These are phyloP conservation scores for Columba janthina DNA, from an alignment of 2,113 vertebrate genomes.

Conservation along the genomic window DNA sequence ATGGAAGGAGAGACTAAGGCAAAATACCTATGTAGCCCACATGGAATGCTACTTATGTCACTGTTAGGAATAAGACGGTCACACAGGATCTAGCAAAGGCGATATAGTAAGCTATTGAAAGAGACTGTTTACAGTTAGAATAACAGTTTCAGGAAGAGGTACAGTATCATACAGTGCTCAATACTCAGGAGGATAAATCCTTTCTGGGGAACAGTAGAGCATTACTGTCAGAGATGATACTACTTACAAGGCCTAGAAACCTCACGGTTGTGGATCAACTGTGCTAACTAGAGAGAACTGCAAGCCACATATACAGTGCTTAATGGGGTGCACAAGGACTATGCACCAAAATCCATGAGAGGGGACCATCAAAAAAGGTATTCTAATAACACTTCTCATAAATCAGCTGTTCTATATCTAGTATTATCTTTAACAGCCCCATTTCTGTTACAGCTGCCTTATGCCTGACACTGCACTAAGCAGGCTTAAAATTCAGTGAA, in stretches of 20 bases:
- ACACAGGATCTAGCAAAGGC: background rate
- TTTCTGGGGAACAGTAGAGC: background rate
- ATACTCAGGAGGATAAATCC: background rate
- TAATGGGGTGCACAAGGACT: background rate
- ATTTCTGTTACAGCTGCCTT: background rate
- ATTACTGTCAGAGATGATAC: background rate
- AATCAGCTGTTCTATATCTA: background rate
- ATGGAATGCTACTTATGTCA: background rate
- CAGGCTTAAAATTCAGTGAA: background rate
- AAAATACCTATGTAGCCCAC: background rate
- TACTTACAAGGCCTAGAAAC: background rate
- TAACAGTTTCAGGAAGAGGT: background rate
- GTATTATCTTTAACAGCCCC: background rate
- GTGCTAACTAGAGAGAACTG: background rate
- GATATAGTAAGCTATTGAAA: background rate
- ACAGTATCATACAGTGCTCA: background rate
- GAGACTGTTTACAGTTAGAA: background rate
- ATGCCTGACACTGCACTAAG: background rate
- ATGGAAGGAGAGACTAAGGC: background rate
- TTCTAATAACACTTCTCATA: background rate
- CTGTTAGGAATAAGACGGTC: background rate
- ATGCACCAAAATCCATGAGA: background rate
- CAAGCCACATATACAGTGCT: background rate
- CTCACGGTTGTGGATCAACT: background rate
- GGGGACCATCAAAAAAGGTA: background rate